A percentile compares a stretch with the other conserved stretches of the same genome.
Evolutionary conservation across 2,113 vertebrate genomes (phyloP).

Genomic region (Sylvilagus bachmani): DNA sequence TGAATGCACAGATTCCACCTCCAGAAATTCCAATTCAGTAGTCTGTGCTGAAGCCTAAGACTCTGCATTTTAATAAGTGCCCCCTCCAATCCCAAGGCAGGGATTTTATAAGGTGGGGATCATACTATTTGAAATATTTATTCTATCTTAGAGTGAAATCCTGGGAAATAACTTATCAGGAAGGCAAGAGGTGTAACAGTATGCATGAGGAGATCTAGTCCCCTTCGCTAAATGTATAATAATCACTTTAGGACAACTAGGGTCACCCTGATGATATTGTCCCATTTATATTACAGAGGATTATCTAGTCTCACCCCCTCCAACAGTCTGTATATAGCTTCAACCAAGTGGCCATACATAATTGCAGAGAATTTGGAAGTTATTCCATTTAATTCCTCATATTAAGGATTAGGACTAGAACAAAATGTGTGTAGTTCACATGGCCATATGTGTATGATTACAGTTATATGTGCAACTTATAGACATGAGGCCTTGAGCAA

Average conservation of each 20-base stretch:
- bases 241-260: not conserved
- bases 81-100: rapidly evolving
- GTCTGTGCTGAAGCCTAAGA: not conserved
- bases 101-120: not conserved
- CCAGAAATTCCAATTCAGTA: not conserved
- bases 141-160: not conserved
- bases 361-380: conserved; percentile 42
- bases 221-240: not conserved
- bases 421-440: conserved; percentile 46
- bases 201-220: not conserved
- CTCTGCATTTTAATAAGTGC: not conserved
- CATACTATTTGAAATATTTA: not conserved
- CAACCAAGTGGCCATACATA: conserved; percentile 43
- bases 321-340: conserved; percentile 26
- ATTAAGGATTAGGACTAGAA: not conserved
- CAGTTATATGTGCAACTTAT: not conserved
- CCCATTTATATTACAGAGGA: conserved; percentile 20
- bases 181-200: not conserved
- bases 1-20: not conserved
- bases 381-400: conserved; percentile 33
- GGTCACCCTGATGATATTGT: conserved; percentile 33
- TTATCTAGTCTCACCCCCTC: not conserved
- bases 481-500: conserved; percentile 64
- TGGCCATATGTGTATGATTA: conserved; percentile 49
- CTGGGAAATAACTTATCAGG: not conserved